phyloP scores from a whole-genome alignment of 64 coral and sea anemone species.

The Acropora tenuis region DNA sequence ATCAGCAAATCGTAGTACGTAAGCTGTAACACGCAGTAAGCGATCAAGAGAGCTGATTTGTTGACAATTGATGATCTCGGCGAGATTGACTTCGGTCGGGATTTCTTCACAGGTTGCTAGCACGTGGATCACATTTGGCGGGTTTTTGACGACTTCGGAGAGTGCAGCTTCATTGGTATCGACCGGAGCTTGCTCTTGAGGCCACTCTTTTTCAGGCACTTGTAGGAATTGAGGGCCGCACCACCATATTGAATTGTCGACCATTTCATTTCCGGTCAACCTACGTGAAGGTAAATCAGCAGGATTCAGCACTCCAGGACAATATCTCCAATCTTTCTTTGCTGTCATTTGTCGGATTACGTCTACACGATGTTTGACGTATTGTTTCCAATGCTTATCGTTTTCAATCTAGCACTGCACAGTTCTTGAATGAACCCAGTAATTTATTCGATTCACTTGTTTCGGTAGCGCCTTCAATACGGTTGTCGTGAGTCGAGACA shows the following conservation, averaged over 20 bases:
- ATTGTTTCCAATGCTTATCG: background rate
- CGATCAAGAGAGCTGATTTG: background rate
- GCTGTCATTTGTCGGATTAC: background rate
- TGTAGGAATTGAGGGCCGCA: background rate
- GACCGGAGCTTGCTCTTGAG: background rate
- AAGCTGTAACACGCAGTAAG: too few species aligned
- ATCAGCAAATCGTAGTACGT: too few species aligned
- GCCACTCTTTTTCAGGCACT: background rate
- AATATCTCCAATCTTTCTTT: background rate
- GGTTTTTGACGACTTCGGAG: background rate
- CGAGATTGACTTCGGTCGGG: too few species aligned
- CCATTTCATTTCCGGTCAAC: background rate
- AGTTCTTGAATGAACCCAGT: background rate
- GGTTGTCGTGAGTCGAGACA: conserved; percentile 4
- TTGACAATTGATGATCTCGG: too few species aligned
- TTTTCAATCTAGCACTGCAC: background rate
- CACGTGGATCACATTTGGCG: background rate
- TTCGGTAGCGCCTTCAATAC: background rate
- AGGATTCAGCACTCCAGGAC: background rate
- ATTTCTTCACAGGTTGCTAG: too few species aligned
- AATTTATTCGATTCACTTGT: too few species aligned
- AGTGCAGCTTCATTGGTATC: background rate
- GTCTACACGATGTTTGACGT: background rate
- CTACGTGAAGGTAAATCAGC: background rate
- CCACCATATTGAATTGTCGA: background rate